phyloP scores from a whole-genome alignment of 1,140 invertebrate species.

The Bombus breviceps region DNA sequence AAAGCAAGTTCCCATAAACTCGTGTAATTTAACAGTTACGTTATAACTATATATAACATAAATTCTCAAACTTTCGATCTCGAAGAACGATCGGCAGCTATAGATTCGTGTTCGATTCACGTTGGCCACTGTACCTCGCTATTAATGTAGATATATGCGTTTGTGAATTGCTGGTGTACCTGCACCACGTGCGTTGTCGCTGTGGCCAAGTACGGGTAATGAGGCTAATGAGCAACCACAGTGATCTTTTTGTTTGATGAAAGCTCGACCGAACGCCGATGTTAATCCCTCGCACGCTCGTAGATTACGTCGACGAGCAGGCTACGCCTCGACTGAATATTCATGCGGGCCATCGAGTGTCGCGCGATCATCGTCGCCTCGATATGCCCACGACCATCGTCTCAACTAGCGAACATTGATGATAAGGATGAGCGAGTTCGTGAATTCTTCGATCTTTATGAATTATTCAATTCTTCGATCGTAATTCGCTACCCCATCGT shows the following conservation, averaged over 20 bases:
- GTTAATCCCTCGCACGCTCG: slow-evolving; percentile 26
- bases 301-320: slow-evolving; percentile 36
- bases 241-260: slow-evolving; percentile 47
- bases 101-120: not conserved
- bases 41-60: not conserved
- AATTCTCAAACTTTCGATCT: not conserved
- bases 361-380: slow-evolving; percentile 6
- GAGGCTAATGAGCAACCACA: slow-evolving; percentile 60
- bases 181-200: slow-evolving; percentile 26
- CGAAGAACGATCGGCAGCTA: not conserved
- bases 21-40: not conserved
- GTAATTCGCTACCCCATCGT: not conserved
- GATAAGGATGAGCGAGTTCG: not conserved
- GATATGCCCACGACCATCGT: slow-evolving; percentile 2
- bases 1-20: not conserved
- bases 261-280: slow-evolving; percentile 56
- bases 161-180: slow-evolving; percentile 40
- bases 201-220: slow-evolving; percentile 63
- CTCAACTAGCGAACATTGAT: not conserved
- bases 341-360: slow-evolving; percentile 33
- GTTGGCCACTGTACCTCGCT: not conserved
- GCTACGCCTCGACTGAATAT: slow-evolving; percentile 55
- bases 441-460: slow-evolving; percentile 29
- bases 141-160: slow-evolving; percentile 64
- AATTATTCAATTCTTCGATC: slow-evolving; percentile 34